phyloP scores from a whole-genome alignment of 2,113 vertebrate species.

The Elephas maximus region DNA sequence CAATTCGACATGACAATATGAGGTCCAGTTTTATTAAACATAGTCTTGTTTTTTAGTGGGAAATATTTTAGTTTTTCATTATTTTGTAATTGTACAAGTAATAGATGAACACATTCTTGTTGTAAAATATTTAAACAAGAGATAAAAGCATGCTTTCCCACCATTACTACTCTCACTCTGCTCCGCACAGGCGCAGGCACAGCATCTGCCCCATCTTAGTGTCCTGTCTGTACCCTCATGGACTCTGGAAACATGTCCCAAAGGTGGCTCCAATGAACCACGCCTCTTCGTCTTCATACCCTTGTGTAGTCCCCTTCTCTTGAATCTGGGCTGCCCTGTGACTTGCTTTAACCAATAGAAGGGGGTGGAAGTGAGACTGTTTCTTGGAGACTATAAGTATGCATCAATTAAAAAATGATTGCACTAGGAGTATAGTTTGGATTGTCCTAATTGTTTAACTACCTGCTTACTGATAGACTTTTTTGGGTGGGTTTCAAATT shows the following conservation, averaged over 20 bases:
- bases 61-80: no score
- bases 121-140: neutral
- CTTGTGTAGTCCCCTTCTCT: no score
- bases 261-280: neutral
- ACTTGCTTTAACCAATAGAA: neutral
- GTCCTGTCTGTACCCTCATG: neutral
- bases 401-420: neutral
- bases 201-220: neutral
- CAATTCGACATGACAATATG: neutral
- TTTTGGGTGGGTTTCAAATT: neutral
- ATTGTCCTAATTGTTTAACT: neutral
- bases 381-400: neutral
- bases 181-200: fast-evolving
- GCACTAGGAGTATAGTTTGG: neutral
- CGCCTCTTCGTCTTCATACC: neutral
- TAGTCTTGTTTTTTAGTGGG: neutral
- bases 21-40: neutral
- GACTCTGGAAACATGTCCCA: neutral
- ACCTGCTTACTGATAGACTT: neutral
- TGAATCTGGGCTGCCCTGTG: neutral
- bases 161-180: neutral
- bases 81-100: neutral
- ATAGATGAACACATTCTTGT: neutral
- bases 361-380: neutral
- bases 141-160: neutral